phyloP scores from a whole-genome alignment of 2,797 vertebrate species.

The Phalloptychus januarius region DNA sequence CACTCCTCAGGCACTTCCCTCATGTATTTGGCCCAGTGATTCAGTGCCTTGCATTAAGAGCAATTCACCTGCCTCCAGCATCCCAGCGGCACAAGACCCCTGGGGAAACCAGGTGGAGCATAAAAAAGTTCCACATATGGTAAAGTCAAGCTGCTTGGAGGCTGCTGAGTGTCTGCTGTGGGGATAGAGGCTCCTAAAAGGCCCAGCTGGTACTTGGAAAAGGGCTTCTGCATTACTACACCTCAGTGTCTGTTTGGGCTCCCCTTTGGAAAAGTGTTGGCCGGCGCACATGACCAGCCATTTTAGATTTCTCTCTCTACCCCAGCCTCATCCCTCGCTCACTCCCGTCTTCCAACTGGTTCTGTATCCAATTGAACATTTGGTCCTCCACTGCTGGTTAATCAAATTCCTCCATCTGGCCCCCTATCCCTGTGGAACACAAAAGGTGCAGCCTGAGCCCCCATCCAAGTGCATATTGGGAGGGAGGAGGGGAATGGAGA shows the following conservation, averaged over 20 bases:
- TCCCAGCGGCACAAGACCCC: slow-evolving; percentile 92
- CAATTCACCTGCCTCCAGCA: slow-evolving; percentile 99
- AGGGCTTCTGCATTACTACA: slow-evolving; percentile 99
- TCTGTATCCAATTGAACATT: slow-evolving; percentile 99
- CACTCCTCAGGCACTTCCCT: slow-evolving; percentile 93
- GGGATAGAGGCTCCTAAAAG: slow-evolving; percentile 98
- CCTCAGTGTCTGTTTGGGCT: slow-evolving; percentile 97
- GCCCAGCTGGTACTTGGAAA: slow-evolving; percentile 99
- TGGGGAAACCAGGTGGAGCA: slow-evolving; percentile 96
- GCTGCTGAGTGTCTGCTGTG: slow-evolving; percentile 98
- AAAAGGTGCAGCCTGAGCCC: slow-evolving; percentile 97
- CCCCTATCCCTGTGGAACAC: slow-evolving; percentile 93
- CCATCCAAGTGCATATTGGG: slow-evolving; percentile 97
- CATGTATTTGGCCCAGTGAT: slow-evolving; percentile 96
- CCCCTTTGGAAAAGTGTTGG: slow-evolving; percentile 99
- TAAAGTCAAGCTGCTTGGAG: slow-evolving; percentile 99
- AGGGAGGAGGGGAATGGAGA: slow-evolving; percentile 86
- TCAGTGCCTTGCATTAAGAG: slow-evolving; percentile 99
- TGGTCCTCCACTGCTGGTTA: slow-evolving; percentile 99
- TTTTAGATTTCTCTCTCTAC: slow-evolving; percentile 98
- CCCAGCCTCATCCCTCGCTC: slow-evolving; percentile 91
- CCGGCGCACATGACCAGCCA: slow-evolving; percentile 96
- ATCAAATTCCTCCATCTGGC: slow-evolving; percentile 99
- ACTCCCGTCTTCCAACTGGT: slow-evolving; percentile 95
- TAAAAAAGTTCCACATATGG: slow-evolving; percentile 99